These are phyloP conservation scores for Drosophila dives DNA, from an alignment of 2,888 invertebrate genomes.

Conservation along the genomic window DNA sequence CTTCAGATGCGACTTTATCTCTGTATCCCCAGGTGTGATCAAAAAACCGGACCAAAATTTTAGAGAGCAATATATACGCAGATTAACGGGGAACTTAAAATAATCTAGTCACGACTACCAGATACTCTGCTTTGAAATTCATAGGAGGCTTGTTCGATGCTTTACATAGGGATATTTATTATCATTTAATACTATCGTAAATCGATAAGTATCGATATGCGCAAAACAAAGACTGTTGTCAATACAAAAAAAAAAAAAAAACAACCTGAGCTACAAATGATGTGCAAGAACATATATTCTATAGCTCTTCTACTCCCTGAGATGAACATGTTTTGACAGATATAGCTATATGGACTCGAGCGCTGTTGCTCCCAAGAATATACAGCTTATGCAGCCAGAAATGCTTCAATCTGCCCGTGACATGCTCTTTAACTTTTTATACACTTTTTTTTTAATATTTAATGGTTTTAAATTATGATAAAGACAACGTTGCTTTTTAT, in stretches of 20 bases:
- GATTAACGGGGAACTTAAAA: not conserved
- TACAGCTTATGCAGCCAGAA: not conserved
- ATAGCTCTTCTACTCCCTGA: not conserved
- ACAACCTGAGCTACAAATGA: not conserved
- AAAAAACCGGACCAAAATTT: conserved; percentile 11
- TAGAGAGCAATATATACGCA: not conserved
- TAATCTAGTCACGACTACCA: not conserved
- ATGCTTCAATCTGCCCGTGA: not conserved
- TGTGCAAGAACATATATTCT: not conserved
- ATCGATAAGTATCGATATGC: not conserved
- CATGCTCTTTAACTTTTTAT: not conserved
- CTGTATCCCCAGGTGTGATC: not conserved
- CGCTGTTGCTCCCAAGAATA: not conserved
- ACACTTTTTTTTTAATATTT: not conserved
- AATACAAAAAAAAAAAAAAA: not conserved
- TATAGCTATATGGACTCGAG: not conserved
- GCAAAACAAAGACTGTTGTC: not conserved
- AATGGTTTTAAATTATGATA: not conserved
- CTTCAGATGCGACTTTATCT: conserved; percentile 5
- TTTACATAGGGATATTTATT: not conserved
- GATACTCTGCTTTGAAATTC: not conserved
- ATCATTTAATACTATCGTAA: not conserved
- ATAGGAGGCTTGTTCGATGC: not conserved
- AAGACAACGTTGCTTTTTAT: conserved; percentile 11
- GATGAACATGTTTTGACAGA: not conserved